phyloP scores from a whole-genome alignment of 2,888 invertebrate genomes.

The Cremastinae sp. region DNA sequence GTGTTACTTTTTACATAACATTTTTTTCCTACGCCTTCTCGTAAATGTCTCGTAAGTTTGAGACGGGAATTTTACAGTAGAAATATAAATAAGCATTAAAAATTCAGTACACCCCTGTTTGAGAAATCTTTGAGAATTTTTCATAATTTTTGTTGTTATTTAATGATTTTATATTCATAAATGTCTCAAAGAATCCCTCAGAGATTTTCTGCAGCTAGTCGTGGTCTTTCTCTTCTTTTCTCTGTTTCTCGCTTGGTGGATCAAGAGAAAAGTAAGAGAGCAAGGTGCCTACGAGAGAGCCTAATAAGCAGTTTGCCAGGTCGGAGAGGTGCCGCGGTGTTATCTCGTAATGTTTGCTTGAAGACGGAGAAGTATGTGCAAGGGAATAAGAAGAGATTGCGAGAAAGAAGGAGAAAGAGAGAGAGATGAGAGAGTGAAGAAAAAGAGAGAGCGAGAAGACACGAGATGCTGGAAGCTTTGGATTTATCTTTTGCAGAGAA shows the following conservation, averaged over 20 bases:
- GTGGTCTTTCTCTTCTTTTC: neutral
- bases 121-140: conserved; percentile 30
- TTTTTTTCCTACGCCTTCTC: too few species aligned
- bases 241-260: conserved; percentile 22
- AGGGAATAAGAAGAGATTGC: conserved; percentile 45
- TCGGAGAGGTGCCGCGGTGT: conserved; percentile 63
- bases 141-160: conserved; percentile 52
- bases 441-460: conserved; percentile 33
- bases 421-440: conserved; percentile 27
- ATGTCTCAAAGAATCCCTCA: conserved; percentile 7
- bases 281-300: conserved; percentile 41
- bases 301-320: conserved; percentile 68
- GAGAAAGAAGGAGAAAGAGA: conserved; percentile 39
- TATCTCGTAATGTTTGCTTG: conserved; percentile 66
- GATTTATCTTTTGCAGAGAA: conserved; percentile 42
- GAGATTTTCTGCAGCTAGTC: neutral
- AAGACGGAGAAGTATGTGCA: conserved; percentile 56
- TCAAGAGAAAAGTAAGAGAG: conserved; percentile 39
- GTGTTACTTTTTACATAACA: too few species aligned
- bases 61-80: too few species aligned
- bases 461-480: conserved; percentile 45
- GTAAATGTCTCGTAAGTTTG: too few species aligned
- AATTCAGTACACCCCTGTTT: too few species aligned
- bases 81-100: too few species aligned
- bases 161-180: conserved; percentile 47